phyloP scores from a whole-genome alignment of 2,888 invertebrate species.

The Chrysotoxum bicinctum region DNA sequence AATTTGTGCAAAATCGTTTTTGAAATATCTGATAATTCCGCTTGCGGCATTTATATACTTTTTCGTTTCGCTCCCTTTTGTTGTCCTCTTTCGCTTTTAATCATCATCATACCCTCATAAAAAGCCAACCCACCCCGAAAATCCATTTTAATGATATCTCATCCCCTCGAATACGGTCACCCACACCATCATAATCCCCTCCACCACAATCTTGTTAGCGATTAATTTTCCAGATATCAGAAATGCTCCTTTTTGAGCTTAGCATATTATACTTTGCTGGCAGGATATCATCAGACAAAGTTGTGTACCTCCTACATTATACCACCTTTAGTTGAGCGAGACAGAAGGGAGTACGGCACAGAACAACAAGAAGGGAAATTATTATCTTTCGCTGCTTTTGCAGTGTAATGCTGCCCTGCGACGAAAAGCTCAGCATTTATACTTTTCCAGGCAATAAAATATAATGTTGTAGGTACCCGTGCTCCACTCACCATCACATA shows the following conservation, averaged over 20 bases:
- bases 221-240: constrained; percentile 69
- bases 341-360: background rate
- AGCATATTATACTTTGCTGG: constrained; percentile 3
- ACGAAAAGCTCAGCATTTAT: constrained; percentile 61
- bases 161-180: constrained; percentile 16
- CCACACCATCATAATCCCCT: background rate
- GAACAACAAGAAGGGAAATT: constrained; percentile 32
- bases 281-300: constrained; percentile 43
- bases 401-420: constrained; percentile 45
- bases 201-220: constrained; percentile 39
- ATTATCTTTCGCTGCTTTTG: constrained; percentile 49
- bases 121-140: constrained; percentile 15
- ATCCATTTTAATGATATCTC: constrained; percentile 60
- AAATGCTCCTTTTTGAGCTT: constrained; percentile 34
- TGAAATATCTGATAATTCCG: constrained; percentile 60
- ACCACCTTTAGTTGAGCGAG: background rate
- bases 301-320: background rate
- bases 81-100: constrained; percentile 36
- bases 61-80: background rate
- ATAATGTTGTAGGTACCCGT: constrained; percentile 37
- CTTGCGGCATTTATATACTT: constrained; percentile 38
- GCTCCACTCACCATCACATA: background rate
- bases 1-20: constrained; percentile 55
- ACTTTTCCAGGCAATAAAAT: constrained; percentile 72
- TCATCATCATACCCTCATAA: constrained; percentile 39